Evolutionary conservation across 92 coral and sea anemone species (phyloP).

Genomic region (Porites rus): DNA sequence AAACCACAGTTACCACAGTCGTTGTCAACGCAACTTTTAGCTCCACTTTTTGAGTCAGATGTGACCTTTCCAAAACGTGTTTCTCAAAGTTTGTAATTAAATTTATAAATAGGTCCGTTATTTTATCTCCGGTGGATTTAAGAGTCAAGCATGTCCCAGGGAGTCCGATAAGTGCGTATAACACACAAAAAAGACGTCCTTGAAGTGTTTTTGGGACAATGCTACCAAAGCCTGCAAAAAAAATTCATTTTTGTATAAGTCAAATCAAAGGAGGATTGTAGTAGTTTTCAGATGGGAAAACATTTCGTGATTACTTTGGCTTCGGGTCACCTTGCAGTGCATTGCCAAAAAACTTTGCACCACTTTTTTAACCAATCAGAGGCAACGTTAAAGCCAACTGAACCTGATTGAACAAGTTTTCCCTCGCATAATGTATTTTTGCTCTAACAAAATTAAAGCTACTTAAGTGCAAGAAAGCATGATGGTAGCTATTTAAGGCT

Average conservation of each 20-base stretch:
- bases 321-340: no score
- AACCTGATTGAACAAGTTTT: no score
- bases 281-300: no score
- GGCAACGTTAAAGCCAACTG: no score
- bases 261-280: no score
- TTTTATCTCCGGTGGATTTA: constrained; percentile 76
- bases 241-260: neutral
- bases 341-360: no score
- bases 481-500: no score
- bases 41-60: constrained; percentile 50
- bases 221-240: constrained; percentile 79
- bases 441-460: no score
- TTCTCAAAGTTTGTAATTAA: constrained; percentile 36
- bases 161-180: constrained; percentile 79
- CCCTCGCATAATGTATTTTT: no score
- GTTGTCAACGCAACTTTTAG: constrained; percentile 61
- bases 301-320: no score
- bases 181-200: constrained; percentile 77
- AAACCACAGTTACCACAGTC: constrained; percentile 35
- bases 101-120: constrained; percentile 47
- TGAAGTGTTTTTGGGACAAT: constrained; percentile 75
- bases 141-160: constrained; percentile 86
- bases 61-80: constrained; percentile 47
- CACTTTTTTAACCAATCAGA: no score
- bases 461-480: no score